These are phyloP conservation scores for Strix uralensis DNA, from an alignment of 2,113 vertebrate genomes.

Conservation along the genomic window DNA sequence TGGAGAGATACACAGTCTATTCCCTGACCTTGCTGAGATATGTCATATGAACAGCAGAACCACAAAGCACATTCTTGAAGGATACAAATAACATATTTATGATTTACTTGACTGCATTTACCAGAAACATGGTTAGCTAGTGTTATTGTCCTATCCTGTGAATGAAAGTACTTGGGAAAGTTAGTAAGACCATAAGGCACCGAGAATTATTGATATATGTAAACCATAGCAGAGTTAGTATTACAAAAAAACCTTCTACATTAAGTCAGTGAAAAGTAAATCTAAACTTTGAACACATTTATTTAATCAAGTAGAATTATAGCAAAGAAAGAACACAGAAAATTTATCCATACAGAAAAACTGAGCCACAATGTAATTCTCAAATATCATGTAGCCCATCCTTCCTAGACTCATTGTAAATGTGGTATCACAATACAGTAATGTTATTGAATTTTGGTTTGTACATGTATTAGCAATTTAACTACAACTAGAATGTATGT, in stretches of 20 bases:
- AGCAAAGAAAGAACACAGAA: neutral
- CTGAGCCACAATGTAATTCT: neutral
- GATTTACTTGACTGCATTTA: constrained; percentile 69
- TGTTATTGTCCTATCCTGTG: constrained; percentile 40
- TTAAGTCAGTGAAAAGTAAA: neutral
- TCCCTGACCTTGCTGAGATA: constrained; percentile 61
- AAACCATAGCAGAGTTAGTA: neutral
- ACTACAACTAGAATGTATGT: neutral
- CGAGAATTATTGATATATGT: neutral
- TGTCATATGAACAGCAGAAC: constrained; percentile 49
- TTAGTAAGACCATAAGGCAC: neutral
- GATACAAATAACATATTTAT: constrained; percentile 66
- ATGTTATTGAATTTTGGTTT: neutral
- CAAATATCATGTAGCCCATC: rapidly evolving
- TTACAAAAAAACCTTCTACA: neutral
- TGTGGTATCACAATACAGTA: neutral
- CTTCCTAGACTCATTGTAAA: neutral
- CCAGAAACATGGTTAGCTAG: constrained; percentile 62
- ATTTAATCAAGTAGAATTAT: neutral
- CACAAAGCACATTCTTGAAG: constrained; percentile 56
- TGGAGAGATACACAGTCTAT: neutral
- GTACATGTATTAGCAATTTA: neutral
- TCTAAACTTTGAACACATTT: neutral
- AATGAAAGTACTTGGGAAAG: neutral
- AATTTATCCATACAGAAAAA: neutral